Conservation (phyloP, 2,888 invertebrate genomes). For the Gortyna flavago region DNA sequence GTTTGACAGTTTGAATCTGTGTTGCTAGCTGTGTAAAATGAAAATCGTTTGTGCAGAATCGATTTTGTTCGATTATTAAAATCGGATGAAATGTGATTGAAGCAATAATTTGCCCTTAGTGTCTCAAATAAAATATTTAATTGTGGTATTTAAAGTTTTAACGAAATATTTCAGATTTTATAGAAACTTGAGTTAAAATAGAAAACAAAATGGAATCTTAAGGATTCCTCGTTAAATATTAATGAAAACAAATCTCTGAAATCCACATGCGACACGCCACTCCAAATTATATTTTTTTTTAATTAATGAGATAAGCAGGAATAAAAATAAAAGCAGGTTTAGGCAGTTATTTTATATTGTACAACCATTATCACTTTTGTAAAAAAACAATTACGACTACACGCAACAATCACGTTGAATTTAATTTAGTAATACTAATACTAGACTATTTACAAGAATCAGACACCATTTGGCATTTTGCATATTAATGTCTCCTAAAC, state of each 20-base stretch:
- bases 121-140: not conserved
- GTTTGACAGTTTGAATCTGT: constrained; percentile 77
- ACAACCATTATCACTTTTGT: constrained; percentile 89
- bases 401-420: constrained; percentile 83
- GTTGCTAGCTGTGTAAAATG: constrained; percentile 71
- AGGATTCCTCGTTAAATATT: not conserved
- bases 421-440: constrained; percentile 89
- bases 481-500: constrained; percentile 82
- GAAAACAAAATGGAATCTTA: not conserved
- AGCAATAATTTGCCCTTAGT: too few relatives aligned
- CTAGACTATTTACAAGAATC: constrained; percentile 88
- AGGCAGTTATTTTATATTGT: constrained; percentile 86
- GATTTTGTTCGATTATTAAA: not conserved
- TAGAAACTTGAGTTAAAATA: not conserved
- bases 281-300: not conserved
- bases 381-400: constrained; percentile 83
- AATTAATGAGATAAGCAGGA: not conserved
- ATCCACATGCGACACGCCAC: not conserved
- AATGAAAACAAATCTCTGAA: not conserved
- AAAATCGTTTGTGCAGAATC: constrained; percentile 42
- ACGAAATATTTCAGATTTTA: not conserved
- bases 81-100: not conserved
- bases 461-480: constrained; percentile 72
- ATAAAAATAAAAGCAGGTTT: constrained; percentile 63
- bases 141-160: too few relatives aligned